Base-by-base conservation (phyloP, 1,140 invertebrate species). In the Gonioctena quinquepunctata region DNA sequence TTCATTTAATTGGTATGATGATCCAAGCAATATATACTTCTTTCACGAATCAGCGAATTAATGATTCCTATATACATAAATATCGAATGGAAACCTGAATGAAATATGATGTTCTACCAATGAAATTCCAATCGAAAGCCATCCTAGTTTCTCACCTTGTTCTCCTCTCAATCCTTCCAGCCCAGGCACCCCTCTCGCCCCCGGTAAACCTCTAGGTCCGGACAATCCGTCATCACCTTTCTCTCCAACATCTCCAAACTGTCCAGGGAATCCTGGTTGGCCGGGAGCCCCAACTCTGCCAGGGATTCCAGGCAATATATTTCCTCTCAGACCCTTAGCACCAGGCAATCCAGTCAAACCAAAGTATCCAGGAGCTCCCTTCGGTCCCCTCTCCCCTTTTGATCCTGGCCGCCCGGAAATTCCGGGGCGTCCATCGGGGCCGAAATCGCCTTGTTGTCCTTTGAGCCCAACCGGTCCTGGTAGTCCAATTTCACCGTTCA, bases 331-430 rank as follows among this genome's bases (percentile, higher is more conserved):
- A 50, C 85, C 83, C 70, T 78, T 77, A 7, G 66, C 50, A 8
- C 94, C 94, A 86, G 86, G 0, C 79, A 70, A 48, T 91, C 92
- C 92, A 68, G 85, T 81, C 67, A 90, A 85, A 65, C 92, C 92
- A 75, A 89, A 89, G 62, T 89, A 87, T 26, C 89, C 89, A 8
- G 84, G 84, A 2, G 84, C 81, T 26, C 90, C 90, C 16, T 80
- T 80, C 27, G 87, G 84, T 18, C 91, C 91, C 60, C 75, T 83
- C 33, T 84, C 80, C 71, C 92, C 92, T 77, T 85, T 85, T 2
- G 74, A 64, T 59, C 91, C 91, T 66, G 86, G 82, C 0, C 57
- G 25, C 7, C 91, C 91, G 0, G 79, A 64, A 0, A 59, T 16
- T 25, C 90, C 90, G 28, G 84, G 76, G 65, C 76, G 70, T 28